Evolutionary conservation across 2,888 invertebrate species (phyloP).

Genomic region (Idaea aversata): DNA sequence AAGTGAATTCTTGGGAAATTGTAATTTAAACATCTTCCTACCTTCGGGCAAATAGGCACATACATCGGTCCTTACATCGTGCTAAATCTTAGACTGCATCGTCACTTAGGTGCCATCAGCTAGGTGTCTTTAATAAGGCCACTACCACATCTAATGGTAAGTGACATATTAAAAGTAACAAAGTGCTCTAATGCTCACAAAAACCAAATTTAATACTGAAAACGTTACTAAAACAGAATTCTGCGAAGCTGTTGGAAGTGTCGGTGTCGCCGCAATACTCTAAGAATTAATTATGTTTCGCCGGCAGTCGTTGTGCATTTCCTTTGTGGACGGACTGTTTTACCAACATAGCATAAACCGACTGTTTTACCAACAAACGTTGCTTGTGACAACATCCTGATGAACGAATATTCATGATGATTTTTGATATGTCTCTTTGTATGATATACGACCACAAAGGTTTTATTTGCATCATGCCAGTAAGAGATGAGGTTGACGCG

Average conservation of each 20-base stretch:
- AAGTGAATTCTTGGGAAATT: too few species aligned
- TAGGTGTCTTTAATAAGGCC: too few species aligned
- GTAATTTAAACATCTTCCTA: too few species aligned
- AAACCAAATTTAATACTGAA: neutral
- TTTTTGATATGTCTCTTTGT: neutral
- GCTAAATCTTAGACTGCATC: too few species aligned
- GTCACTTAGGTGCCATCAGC: too few species aligned
- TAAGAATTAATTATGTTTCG: neutral
- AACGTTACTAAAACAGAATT: neutral
- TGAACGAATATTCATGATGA: neutral
- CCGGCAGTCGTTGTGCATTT: constrained; percentile 1
- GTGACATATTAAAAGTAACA: neutral
- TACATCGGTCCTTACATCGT: too few species aligned
- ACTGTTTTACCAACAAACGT: neutral
- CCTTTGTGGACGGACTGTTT: neutral
- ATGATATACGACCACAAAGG: neutral
- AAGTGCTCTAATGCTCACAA: neutral
- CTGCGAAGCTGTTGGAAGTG: neutral
- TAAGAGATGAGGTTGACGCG: too few species aligned
- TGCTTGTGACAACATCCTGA: constrained; percentile 1
- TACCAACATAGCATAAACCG: neutral
- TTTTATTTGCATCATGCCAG: too few species aligned
- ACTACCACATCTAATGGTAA: too few species aligned
- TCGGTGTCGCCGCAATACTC: neutral
- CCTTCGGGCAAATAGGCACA: too few species aligned